Conservation (phyloP, 2,888 invertebrate genomes). For the Cosmopolites sordidus region DNA sequence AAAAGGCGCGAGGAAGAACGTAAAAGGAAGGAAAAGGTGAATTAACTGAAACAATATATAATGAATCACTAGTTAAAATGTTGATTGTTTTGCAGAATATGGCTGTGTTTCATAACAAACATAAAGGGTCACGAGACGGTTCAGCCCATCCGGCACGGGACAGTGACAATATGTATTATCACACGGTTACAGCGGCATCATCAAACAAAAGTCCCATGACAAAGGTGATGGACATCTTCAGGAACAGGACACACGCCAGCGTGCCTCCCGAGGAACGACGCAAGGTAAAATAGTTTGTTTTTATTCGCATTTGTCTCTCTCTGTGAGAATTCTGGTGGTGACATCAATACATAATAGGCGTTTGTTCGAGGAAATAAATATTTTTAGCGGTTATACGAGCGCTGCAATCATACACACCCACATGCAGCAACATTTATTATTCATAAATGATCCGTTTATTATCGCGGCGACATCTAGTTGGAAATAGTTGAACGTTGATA, state of each 20-base stretch:
- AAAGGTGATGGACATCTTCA: slow-evolving; percentile 88
- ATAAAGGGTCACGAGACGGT: slow-evolving; percentile 56
- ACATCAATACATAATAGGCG: too few species aligned
- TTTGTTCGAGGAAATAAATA: too few species aligned
- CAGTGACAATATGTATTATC: slow-evolving; percentile 60
- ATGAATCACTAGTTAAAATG: too few species aligned
- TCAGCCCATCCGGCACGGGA: slow-evolving; percentile 64
- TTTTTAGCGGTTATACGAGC: too few species aligned
- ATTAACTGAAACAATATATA: neutral
- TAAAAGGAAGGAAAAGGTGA: slow-evolving; percentile 28
- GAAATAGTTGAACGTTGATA: too few species aligned
- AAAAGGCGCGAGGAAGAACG: slow-evolving; percentile 50
- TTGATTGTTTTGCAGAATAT: slow-evolving; percentile 14
- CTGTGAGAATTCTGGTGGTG: too few species aligned
- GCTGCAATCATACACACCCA: too few species aligned
- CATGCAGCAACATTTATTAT: too few species aligned
- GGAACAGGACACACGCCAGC: slow-evolving; percentile 69
- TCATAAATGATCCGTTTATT: too few species aligned
- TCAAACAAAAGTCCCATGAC: slow-evolving; percentile 74
- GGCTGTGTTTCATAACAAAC: slow-evolving; percentile 33
- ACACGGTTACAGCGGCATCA: slow-evolving; percentile 65
- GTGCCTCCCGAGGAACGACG: slow-evolving; percentile 65
- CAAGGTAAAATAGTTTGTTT: slow-evolving; percentile 59
- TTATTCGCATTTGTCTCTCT: too few species aligned
- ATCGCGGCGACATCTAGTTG: too few species aligned